phyloP scores from a whole-genome alignment of 1,140 invertebrate species.

The Caerostris extrusa region DNA sequence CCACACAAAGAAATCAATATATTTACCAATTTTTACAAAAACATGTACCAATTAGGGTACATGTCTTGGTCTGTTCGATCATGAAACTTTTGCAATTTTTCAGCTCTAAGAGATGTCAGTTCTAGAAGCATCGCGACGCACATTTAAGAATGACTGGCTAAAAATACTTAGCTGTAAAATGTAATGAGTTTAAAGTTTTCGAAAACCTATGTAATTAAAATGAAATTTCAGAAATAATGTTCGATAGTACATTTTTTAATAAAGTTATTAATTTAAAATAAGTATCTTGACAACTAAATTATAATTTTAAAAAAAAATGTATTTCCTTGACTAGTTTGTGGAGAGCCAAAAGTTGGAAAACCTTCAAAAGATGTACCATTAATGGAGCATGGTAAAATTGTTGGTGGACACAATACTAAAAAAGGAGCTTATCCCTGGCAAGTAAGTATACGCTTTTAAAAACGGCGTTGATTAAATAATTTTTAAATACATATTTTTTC shows the following conservation, averaged over 20 bases:
- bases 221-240: not conserved
- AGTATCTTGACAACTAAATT: not conserved
- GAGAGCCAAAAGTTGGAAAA: slow-evolving; percentile 76
- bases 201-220: not conserved
- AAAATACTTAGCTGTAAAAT: too few relatives aligned
- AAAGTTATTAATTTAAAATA: not conserved
- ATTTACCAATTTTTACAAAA: too few relatives aligned
- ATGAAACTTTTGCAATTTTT: too few relatives aligned
- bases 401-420: slow-evolving; percentile 78
- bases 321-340: slow-evolving; percentile 76
- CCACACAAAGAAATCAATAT: too few relatives aligned
- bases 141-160: too few relatives aligned
- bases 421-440: slow-evolving; percentile 79
- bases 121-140: too few relatives aligned
- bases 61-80: too few relatives aligned
- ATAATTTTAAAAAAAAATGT: not conserved
- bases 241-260: not conserved
- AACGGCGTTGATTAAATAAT: too few relatives aligned
- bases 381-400: slow-evolving; percentile 78
- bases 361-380: slow-evolving; percentile 65
- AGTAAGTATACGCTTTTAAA: slow-evolving; percentile 45
- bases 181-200: not conserved
- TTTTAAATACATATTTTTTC: too few relatives aligned
- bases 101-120: too few relatives aligned
- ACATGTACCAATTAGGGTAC: too few relatives aligned